A percentile compares a stretch with the other conserved stretches of the same genome.
Conservation (phyloP, 2,888 invertebrate species). For the Carterocephalus palaemon region DNA sequence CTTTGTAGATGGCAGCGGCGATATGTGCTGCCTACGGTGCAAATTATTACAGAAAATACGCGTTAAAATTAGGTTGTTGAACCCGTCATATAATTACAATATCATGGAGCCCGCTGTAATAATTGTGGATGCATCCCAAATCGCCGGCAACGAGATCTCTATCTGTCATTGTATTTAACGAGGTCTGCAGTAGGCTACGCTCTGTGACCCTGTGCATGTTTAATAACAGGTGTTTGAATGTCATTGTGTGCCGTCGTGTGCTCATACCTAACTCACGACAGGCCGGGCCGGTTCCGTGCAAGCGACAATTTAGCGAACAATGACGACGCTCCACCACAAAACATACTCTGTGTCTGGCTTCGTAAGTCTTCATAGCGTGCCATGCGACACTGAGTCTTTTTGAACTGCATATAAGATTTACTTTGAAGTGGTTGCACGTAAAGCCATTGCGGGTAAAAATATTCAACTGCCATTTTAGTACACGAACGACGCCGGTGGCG, state of each 20-base stretch:
- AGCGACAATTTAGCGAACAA: conserved; percentile 79
- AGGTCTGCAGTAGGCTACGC: conserved; percentile 54
- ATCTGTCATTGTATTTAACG: conserved; percentile 73
- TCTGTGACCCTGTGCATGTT: conserved; percentile 69
- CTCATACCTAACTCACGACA: conserved; percentile 74
- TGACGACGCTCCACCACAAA: conserved; percentile 74
- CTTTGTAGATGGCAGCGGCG: conserved; percentile 36
- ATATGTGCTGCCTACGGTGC: conserved; percentile 35
- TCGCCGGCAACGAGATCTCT: conserved; percentile 60
- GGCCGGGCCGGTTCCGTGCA: conserved; percentile 74
- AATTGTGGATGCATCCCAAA: conserved; percentile 66
- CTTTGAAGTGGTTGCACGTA: conserved; percentile 34
- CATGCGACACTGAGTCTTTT: conserved; percentile 42
- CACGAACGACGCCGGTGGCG: conserved; percentile 75
- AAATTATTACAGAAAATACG: conserved; percentile 37
- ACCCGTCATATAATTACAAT: conserved; percentile 49
- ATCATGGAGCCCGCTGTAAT: conserved; percentile 50
- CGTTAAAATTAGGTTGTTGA: conserved; percentile 48
- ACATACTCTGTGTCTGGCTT: conserved; percentile 66
- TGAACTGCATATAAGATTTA: conserved; percentile 34
- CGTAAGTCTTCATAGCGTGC: conserved; percentile 53
- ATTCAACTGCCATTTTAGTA: conserved; percentile 78
- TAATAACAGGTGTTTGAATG: conserved; percentile 78
- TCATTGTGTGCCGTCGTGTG: conserved; percentile 65
- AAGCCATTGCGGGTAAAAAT: conserved; percentile 65